Evolutionary conservation across 2,113 vertebrate species (phyloP).

Genomic region (Tor tambroides): DNA sequence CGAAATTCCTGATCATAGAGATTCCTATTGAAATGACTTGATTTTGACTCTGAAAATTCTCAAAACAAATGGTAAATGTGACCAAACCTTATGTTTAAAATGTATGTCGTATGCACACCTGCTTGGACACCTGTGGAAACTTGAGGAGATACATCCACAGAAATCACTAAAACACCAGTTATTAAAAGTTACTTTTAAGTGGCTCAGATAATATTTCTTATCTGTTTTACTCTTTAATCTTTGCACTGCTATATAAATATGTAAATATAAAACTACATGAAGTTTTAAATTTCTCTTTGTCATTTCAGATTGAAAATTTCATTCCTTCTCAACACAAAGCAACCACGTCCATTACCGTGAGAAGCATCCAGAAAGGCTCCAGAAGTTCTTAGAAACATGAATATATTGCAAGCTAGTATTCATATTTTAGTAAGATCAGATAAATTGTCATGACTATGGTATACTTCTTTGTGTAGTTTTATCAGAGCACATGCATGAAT

Average conservation of each 20-base stretch:
- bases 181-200: background rate
- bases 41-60: background rate
- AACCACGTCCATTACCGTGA: constrained; percentile 31
- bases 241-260: background rate
- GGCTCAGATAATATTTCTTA: background rate
- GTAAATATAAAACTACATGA: background rate
- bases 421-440: background rate
- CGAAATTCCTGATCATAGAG: background rate
- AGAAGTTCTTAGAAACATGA: background rate
- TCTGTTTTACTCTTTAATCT: background rate
- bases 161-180: background rate
- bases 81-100: background rate
- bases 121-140: background rate
- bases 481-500: background rate
- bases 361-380: constrained; percentile 51
- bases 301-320: constrained; percentile 54
- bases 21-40: background rate
- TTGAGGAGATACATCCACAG: background rate
- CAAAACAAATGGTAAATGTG: background rate
- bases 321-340: constrained; percentile 1
- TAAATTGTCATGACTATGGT: background rate
- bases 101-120: background rate
- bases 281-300: background rate
- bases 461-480: background rate
- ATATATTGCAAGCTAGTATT: background rate